Base-by-base conservation (phyloP, 2,797 vertebrate species). In the Myiotriccus ornatus region DNA sequence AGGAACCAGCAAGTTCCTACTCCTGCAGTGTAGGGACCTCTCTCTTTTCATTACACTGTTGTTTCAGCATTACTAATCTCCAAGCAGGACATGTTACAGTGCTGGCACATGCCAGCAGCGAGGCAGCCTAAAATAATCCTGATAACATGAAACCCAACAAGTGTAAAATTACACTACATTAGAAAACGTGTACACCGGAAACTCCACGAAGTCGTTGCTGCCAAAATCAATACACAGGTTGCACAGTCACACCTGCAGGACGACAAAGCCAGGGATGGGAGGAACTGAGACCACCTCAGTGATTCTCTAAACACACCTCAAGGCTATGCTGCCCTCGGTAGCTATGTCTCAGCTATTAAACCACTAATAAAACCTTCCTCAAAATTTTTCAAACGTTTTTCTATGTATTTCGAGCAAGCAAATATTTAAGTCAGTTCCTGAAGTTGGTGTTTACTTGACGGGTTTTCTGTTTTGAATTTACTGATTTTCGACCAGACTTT, bases 221-320 rank as follows among this genome's bases (percentile, higher is more conserved):
- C 95, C 94, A 96, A 97, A 94, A 93, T 84, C 92, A 96, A 87
- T 75, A 92, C 24, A 25, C 7, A 27, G 21, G 22, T 63, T 57
- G 67, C 64, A 74, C 34, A 70, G 60, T 95, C 92, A 73, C 87
- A 97, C 83, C 87, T 89, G 37, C 63, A 79, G 63, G 87, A 88
- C 2, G n/a, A 91, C n/a, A 90, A 69, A 88, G 71, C 46, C 65
- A 79, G 81, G 52, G 67, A 76, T 0, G 46, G 35, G 24, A 82
- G 24, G 75, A 92, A 93, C 39, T 43, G 60, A 57, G 56, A 57
- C 28, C 34, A 46, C 56, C 67, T 17, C 24, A 81, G 53, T 6
- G 28, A 57, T 35, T 67, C 88, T 71, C 13, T 53, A 67, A 73
- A 76, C 37, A 47, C 24, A 63, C 16, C 25, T 68, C 41, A 71